A percentile compares a stretch with the other conserved stretches of the same genome.
Evolutionary conservation across 2,113 vertebrate species (phyloP).

Genomic region (Solenodon paradoxus): DNA sequence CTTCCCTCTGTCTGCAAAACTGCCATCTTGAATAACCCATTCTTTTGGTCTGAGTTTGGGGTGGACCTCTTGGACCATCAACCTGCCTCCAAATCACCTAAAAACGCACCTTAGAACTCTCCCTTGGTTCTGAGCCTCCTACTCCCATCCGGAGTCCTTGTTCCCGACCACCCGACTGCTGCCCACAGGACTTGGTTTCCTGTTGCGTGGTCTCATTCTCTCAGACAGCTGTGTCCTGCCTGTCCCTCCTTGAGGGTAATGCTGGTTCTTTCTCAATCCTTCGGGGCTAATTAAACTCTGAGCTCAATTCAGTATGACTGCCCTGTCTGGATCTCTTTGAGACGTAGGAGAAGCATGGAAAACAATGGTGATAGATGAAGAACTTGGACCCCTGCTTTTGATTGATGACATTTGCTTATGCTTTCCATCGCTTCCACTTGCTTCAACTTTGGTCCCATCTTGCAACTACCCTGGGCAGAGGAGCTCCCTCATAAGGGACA

Average conservation of each 20-base stretch:
- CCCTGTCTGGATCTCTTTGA: background rate
- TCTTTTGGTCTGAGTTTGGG: background rate
- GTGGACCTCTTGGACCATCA: background rate
- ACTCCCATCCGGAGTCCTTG: background rate
- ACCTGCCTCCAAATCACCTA: background rate
- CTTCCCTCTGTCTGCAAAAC: background rate
- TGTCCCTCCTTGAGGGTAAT: background rate
- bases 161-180: accelerated
- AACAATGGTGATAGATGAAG: accelerated
- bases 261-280: too few species aligned
- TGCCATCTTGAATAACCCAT: accelerated
- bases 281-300: background rate
- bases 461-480: background rate
- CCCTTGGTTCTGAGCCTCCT: background rate
- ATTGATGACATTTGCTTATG: background rate
- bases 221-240: background rate
- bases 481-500: background rate
- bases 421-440: background rate
- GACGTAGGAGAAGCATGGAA: too few species aligned
- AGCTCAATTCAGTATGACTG: accelerated
- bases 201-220: accelerated
- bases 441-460: background rate
- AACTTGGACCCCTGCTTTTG: background rate
- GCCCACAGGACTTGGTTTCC: background rate
- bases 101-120: background rate